Percentiles rank a stretch among this genome's conserved stretches.
Conservation (phyloP, 2,797 vertebrate genomes). For the Molossus alvarezi region DNA sequence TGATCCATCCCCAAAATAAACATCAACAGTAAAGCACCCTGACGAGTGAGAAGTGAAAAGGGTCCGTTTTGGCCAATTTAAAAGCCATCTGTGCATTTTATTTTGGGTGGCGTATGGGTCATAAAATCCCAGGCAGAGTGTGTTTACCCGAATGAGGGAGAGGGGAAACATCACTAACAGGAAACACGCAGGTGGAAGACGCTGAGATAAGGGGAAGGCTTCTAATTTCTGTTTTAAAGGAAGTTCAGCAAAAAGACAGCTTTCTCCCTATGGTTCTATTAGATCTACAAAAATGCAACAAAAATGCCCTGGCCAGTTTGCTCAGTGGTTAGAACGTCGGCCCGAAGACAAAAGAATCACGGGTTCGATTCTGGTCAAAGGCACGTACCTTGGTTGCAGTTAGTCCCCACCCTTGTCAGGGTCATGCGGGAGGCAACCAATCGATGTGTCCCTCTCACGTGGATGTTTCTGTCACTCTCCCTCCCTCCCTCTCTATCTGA, state of each 20-base stretch:
- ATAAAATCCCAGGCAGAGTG: constrained; percentile 14
- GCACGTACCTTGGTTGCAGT: too few relatives aligned
- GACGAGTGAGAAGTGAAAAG: constrained; percentile 46
- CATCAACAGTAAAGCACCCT: constrained; percentile 53
- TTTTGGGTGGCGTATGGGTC: constrained; percentile 50
- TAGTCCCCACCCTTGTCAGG: too few relatives aligned
- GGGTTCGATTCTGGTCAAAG: too few relatives aligned
- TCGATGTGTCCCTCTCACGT: too few relatives aligned
- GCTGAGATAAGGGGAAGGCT: not conserved
- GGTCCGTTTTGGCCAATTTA: constrained; percentile 50
- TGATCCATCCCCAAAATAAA: constrained; percentile 66
- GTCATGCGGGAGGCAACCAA: too few relatives aligned
- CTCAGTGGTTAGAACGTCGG: too few relatives aligned
- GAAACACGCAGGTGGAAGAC: not conserved
- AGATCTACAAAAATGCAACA: not conserved
- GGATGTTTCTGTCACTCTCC: too few relatives aligned
- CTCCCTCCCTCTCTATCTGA: too few relatives aligned
- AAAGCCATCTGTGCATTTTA: constrained; percentile 75
- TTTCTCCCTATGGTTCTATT: constrained; percentile 61
- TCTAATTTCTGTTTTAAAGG: constrained; percentile 38
- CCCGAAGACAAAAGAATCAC: too few relatives aligned
- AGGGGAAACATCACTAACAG: not conserved
- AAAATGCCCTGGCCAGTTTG: not conserved
- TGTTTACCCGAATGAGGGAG: constrained; percentile 52
- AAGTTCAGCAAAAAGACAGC: constrained; percentile 9